A percentile compares a stretch with the other conserved stretches of the same genome.
phyloP scores from a whole-genome alignment of 2,797 vertebrate genomes.

The Esox lucius region DNA sequence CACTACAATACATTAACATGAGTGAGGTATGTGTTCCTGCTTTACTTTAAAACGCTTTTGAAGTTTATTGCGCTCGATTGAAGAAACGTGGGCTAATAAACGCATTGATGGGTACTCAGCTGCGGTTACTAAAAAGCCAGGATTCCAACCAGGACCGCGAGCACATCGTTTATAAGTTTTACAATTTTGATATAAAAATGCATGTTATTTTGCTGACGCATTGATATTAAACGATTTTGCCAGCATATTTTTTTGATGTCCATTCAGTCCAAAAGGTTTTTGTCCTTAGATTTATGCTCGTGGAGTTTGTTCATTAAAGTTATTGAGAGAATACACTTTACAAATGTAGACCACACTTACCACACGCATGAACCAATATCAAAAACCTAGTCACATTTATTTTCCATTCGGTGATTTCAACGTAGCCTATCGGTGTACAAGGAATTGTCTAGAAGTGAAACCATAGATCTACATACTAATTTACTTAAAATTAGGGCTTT shows the following conservation, averaged over 20 bases:
- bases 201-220: neutral
- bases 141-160: neutral
- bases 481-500: too few species aligned
- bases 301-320: too few species aligned
- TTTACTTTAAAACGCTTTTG: constrained; percentile 27
- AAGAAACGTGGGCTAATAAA: neutral
- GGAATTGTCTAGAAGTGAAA: too few species aligned
- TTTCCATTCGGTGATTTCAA: too few species aligned
- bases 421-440: too few species aligned
- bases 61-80: neutral
- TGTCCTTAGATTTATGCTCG: neutral
- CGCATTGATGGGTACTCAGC: neutral
- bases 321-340: too few species aligned
- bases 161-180: neutral
- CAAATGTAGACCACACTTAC: too few species aligned
- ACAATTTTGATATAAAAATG: neutral
- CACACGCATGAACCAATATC: too few species aligned
- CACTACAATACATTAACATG: constrained; percentile 55
- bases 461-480: too few species aligned
- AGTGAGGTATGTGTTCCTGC: constrained; percentile 71
- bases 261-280: neutral
- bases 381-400: too few species aligned
- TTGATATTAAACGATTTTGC: neutral
- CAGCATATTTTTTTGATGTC: neutral
- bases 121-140: neutral